Base-by-base conservation (phyloP, 2,113 vertebrate species). In the Holacanthus passer region DNA sequence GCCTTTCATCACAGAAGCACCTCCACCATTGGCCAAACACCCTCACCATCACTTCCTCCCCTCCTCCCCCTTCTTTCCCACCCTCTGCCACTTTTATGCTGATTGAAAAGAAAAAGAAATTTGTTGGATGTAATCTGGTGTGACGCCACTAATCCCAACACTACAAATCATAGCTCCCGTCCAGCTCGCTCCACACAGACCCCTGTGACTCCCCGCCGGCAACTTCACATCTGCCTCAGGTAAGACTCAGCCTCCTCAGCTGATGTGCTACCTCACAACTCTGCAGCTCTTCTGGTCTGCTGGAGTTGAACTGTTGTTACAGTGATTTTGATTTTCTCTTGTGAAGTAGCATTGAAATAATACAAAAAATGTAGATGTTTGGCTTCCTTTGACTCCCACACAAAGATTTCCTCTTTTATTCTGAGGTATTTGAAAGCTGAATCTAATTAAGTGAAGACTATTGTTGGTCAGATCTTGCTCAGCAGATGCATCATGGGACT, bases 61-160 rank as follows among this genome's bases (percentile, higher is more conserved):
- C 62, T 53, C 27, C 24, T 11, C 60, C 71, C 65, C 52, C 9
- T 10, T 27, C 59, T 55, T 59, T 62, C 69, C 68, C 67, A 29
- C 60, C 81, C 79, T 70, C 53, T 53, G 43, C 43, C 71, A 48
- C 80, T 88, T 84, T 92, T 90, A 86, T 85, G 79, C 89, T 95
- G 95, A 95, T 94, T 96, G 96, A 94, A 81, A 89, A 41, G 91
- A 88, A 96, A 59, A 95, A 71, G 7, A 62, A 95, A 94, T 87
- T 92, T 88, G 92, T 72, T 60, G 53, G 94, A 90, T 94, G 93
- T 96, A 95, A 96, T 96, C 96, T 94, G 95, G 92, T 94, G 96
- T 97, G 97, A 97, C 95, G 93, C 80, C 69, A 86, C 90, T 97
- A 97, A 97, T 97, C 96, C 95, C 81, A 90, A 89, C 89, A 59